Evolutionary conservation across 92 coral and sea anemone species (phyloP).

Genomic region (Micromussa lordhowensis): DNA sequence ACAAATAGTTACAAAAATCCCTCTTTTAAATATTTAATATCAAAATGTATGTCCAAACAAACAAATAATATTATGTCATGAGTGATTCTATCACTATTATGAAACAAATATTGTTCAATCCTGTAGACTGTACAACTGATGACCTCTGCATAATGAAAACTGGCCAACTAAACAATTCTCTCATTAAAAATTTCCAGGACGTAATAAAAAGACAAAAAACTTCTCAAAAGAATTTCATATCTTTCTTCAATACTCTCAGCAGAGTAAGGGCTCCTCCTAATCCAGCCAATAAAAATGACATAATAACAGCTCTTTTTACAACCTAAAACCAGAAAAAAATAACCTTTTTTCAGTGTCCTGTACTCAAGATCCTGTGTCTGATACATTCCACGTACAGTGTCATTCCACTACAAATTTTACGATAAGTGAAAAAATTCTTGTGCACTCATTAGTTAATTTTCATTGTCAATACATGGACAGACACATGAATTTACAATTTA

Average conservation of each 20-base stretch:
- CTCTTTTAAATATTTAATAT: neutral
- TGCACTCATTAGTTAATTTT: no score
- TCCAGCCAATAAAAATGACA: constrained; percentile 22
- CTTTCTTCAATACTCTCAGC: constrained; percentile 20
- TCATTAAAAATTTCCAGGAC: neutral
- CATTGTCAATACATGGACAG: no score
- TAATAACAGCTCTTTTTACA: constrained; percentile 21
- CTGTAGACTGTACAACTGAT: neutral
- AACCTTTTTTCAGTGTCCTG: neutral
- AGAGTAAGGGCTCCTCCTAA: constrained; percentile 22
- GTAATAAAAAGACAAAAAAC: neutral
- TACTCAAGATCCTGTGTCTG: neutral
- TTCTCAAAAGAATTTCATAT: constrained; percentile 17
- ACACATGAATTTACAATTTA: no score
- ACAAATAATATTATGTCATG: neutral
- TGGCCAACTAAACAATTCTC: neutral
- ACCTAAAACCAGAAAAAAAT: constrained; percentile 15
- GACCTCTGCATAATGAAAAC: neutral
- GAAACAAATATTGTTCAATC: neutral
- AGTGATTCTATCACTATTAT: neutral
- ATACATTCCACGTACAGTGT: neutral
- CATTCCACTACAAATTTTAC: no score
- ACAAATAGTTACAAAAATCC: neutral
- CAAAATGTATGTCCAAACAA: neutral
- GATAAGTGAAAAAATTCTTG: no score